phyloP scores from a whole-genome alignment of 1,140 invertebrate genomes.

The Teleopsis dalmanni region DNA sequence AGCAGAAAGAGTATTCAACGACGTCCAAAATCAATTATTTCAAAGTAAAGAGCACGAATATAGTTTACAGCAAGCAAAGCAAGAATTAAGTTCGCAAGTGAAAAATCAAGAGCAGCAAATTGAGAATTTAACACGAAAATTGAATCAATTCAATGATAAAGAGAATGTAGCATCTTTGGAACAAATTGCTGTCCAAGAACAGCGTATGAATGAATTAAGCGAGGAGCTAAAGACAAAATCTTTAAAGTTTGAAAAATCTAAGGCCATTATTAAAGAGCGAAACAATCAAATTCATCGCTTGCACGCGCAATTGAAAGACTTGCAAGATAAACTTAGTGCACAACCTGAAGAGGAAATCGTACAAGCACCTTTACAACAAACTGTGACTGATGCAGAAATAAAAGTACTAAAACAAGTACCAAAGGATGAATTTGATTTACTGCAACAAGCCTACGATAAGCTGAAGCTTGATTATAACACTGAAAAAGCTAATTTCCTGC shows the following conservation, averaged over 20 bases:
- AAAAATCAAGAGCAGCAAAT: neutral
- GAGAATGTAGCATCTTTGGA: too few relatives aligned
- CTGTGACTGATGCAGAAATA: conserved; percentile 1
- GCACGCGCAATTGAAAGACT: conserved; percentile 21
- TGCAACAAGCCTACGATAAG: conserved; percentile 44
- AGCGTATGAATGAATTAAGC: conserved; percentile 2
- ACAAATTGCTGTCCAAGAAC: neutral
- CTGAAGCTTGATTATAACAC: conserved; percentile 39
- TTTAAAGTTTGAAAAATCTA: conserved; percentile 41
- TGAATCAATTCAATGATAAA: neutral
- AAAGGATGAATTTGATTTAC: neutral
- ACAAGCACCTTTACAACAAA: neutral
- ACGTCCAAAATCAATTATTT: too few relatives aligned
- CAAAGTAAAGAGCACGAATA: too few relatives aligned
- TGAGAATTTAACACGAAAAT: neutral
- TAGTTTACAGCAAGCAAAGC: neutral
- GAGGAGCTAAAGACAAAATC: conserved; percentile 30
- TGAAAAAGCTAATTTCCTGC: conserved; percentile 29
- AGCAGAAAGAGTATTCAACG: too few relatives aligned
- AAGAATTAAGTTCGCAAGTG: conserved; percentile 2
- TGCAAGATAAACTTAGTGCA: conserved; percentile 9
- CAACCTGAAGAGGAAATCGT: conserved; percentile 10
- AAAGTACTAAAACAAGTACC: conserved; percentile 2
- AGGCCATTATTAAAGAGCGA: conserved; percentile 35
- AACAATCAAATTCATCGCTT: conserved; percentile 36